Evolutionary conservation across 2,888 invertebrate species (phyloP), one percentile per base, ranked within the genome.

Genomic region (Hymenopus coronatus): DNA sequence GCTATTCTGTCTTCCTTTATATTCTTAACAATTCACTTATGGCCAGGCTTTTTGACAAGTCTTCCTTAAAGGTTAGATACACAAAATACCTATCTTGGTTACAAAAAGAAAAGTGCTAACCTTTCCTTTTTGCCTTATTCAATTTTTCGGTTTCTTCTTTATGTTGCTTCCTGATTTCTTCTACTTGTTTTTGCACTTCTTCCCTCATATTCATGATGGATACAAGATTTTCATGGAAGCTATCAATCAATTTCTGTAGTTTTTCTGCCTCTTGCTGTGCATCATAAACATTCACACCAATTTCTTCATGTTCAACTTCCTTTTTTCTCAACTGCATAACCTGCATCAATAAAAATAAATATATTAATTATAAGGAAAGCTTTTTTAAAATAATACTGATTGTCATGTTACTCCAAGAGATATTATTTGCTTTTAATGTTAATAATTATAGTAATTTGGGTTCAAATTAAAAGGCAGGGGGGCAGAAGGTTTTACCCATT

Each of bases 231-330:
- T 92, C 92, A 9, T 95, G 94, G 90, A 95, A 95, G 88, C 95
- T 95, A 90, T 95, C 94, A 90, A 96, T 94, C 2, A 94, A 92
- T 30, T 93, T 93, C 92, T 94, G 93, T 91, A 95, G 95, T 82
- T 94, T 92, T 88, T 93, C 91, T 90, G 96, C 95, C 92, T 95
- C 94, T 92, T 96, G 95, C 84, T 96, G 95, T 28, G 94, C 94
- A 91, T 95, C 95, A 91, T 96, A 96, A 81, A 96, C 94, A 90
- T 93, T 94, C 0, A 94, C 92, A 40, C 96, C 96, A 82, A 95
- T 93, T 0, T 93, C 92, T 91, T 96, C 96, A 28, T 95, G 92
- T 89, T 95, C 94, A 33, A 92, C 94, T 4, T 95, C 94, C 86
- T 95, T 95, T 89, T 93, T 92, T 91, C 94, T 94, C 2, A 94